phyloP scores from a whole-genome alignment of 2,113 vertebrate genomes.

The Chionomys nivalis region DNA sequence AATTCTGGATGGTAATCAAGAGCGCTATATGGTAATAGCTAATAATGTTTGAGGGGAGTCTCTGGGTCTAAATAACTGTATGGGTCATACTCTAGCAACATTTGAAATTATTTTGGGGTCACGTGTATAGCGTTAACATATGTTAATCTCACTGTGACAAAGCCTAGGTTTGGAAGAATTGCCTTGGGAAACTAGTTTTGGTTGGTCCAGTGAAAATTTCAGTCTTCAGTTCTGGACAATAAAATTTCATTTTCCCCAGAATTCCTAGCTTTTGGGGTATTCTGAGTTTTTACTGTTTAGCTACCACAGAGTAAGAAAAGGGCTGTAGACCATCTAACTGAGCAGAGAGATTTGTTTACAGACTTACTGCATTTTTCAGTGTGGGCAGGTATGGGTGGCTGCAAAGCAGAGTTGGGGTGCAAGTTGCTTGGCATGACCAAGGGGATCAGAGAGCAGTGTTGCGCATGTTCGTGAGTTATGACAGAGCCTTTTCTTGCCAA shows the following conservation, averaged over 20 bases:
- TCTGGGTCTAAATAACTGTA: not conserved
- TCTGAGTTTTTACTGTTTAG: not conserved
- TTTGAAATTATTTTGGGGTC: slow-evolving; percentile 25
- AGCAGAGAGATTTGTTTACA: slow-evolving; percentile 26
- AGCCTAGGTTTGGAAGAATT: slow-evolving; percentile 16
- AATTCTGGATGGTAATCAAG: not conserved
- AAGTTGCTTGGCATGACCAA: slow-evolving; percentile 46
- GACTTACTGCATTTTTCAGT: not conserved
- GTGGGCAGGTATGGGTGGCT: not conserved
- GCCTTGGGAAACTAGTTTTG: slow-evolving; percentile 8
- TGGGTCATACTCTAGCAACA: not conserved
- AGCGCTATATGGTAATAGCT: not conserved
- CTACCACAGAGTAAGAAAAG: not conserved
- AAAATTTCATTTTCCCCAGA: slow-evolving; percentile 40
- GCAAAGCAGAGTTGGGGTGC: not conserved
- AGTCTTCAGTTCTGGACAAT: not conserved
- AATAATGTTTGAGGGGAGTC: not conserved
- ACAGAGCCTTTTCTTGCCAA: slow-evolving; percentile 58
- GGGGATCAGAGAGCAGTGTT: slow-evolving; percentile 46
- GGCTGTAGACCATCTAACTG: not conserved
- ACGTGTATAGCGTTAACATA: not conserved
- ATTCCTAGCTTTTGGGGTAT: not conserved
- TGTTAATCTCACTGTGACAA: not conserved
- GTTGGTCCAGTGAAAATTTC: slow-evolving; percentile 19
- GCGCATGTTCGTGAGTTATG: slow-evolving; percentile 47